Percentiles rank a stretch among this genome's conserved stretches.
Evolutionary conservation across 2,113 vertebrate genomes (phyloP).

Genomic region (Oostethus manadensis): DNA sequence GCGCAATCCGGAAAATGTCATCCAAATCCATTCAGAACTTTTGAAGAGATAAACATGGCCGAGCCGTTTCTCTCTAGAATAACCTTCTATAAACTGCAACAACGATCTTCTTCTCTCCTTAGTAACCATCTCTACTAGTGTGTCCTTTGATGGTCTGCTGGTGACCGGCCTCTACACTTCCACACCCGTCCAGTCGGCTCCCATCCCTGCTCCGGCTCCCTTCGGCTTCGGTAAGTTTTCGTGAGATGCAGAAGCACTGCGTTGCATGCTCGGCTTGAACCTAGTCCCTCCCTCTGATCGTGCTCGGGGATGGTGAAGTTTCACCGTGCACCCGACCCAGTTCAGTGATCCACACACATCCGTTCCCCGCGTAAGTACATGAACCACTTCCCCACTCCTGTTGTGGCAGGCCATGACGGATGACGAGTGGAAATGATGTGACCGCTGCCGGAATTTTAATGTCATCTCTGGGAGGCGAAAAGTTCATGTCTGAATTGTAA

Average conservation of each 20-base stretch:
- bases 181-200: conserved; percentile 86
- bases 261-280: conserved; percentile 17
- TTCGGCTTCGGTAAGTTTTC: conserved; percentile 91
- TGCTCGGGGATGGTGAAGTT: conserved; percentile 6
- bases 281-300: conserved; percentile 8
- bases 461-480: conserved; percentile 28
- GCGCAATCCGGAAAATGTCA: no score
- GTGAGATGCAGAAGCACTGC: conserved; percentile 6
- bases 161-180: conserved; percentile 97
- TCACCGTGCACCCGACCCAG: conserved; percentile 14
- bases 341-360: conserved; percentile 43
- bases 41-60: no score
- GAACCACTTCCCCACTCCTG: conserved; percentile 24
- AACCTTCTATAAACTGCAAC: background rate
- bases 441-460: conserved; percentile 21
- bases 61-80: no score
- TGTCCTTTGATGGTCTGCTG: conserved; percentile 91
- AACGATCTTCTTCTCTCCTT: conserved; percentile 20
- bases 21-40: no score
- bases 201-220: conserved; percentile 85
- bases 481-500: conserved; percentile 20
- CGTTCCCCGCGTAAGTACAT: conserved; percentile 34
- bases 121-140: conserved; percentile 96
- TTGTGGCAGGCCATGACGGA: conserved; percentile 49
- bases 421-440: conserved; percentile 39